Evolutionary conservation across 2,888 invertebrate genomes (phyloP).

Genomic region (Synergus laeviventris): DNA sequence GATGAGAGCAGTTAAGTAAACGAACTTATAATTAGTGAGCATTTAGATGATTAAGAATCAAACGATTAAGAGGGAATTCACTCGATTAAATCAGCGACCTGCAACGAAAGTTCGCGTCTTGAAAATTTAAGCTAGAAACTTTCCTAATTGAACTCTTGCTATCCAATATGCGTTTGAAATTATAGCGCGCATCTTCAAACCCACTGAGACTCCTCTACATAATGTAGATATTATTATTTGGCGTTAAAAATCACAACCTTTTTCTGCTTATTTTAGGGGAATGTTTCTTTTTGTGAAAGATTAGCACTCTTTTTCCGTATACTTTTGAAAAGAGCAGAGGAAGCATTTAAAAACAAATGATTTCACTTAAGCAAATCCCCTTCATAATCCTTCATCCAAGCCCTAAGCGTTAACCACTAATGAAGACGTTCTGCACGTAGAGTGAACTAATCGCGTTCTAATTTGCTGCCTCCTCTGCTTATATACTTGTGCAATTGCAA

Average conservation of each 20-base stretch:
- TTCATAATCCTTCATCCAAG: slow-evolving; percentile 5
- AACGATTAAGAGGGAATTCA: slow-evolving; percentile 21
- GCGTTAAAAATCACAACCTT: too few species aligned
- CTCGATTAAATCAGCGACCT: slow-evolving; percentile 22
- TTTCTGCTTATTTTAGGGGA: too few species aligned
- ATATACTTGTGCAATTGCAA: slow-evolving; percentile 13
- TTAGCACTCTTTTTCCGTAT: too few species aligned
- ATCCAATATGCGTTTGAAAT: slow-evolving; percentile 33
- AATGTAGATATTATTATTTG: not conserved
- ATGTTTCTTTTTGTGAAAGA: too few species aligned
- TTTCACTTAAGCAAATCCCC: not conserved
- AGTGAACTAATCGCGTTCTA: slow-evolving; percentile 31
- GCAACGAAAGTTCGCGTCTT: slow-evolving; percentile 9
- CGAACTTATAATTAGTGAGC: slow-evolving; percentile 19
- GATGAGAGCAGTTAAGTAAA: slow-evolving; percentile 19
- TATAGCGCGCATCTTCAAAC: slow-evolving; percentile 4
- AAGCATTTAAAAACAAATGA: not conserved
- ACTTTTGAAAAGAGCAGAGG: not conserved
- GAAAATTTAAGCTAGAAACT: slow-evolving; percentile 35
- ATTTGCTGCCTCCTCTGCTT: slow-evolving; percentile 17
- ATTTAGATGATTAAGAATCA: slow-evolving; percentile 25
- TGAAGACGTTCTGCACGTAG: slow-evolving; percentile 36
- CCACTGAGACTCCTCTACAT: not conserved
- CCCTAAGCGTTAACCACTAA: slow-evolving; percentile 17
- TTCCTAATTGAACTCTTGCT: slow-evolving; percentile 37